These are phyloP conservation scores for Agrilus planipennis DNA, from an alignment of 1,140 invertebrate species.

Conservation along the genomic window DNA sequence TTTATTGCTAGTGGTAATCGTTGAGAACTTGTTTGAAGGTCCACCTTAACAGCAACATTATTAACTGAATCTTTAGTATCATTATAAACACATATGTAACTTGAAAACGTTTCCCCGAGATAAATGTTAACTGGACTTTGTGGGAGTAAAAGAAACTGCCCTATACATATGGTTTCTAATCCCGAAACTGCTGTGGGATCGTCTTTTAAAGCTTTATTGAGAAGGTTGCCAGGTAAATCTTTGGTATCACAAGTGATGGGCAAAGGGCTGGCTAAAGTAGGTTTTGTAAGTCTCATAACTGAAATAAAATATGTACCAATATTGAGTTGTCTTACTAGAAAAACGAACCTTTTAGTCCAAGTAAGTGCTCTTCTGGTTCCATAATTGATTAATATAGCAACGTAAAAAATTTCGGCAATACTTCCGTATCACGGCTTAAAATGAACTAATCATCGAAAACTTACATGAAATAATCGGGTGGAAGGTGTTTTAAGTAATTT, in stretches of 20 bases:
- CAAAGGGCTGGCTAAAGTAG: conserved; percentile 66
- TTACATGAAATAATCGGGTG: too few species aligned
- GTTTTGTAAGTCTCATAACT: conserved; percentile 92
- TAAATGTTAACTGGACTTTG: conserved; percentile 86
- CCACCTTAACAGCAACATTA: conserved; percentile 75
- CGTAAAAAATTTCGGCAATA: too few species aligned
- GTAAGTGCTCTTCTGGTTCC: conserved; percentile 26
- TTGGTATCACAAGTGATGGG: conserved; percentile 71
- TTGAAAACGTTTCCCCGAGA: conserved; percentile 92
- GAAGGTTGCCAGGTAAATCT: conserved; percentile 69
- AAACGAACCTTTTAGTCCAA: conserved; percentile 27
- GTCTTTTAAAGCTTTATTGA: conserved; percentile 62
- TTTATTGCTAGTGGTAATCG: conserved; percentile 61
- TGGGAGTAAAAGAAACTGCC: conserved; percentile 82
- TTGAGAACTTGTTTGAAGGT: conserved; percentile 85
- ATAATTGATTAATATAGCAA: conserved; percentile 3
- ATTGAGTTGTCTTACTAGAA: conserved; percentile 1
- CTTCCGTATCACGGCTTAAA: too few species aligned
- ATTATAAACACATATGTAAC: conserved; percentile 95
- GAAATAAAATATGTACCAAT: conserved; percentile 12
- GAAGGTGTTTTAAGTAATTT: too few species aligned
- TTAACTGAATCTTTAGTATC: conserved; percentile 73
- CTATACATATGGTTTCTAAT: conserved; percentile 70
- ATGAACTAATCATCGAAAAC: too few species aligned
- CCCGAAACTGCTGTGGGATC: conserved; percentile 66